Evolutionary conservation across 2,888 invertebrate species (phyloP).

Genomic region (Macaria notata): DNA sequence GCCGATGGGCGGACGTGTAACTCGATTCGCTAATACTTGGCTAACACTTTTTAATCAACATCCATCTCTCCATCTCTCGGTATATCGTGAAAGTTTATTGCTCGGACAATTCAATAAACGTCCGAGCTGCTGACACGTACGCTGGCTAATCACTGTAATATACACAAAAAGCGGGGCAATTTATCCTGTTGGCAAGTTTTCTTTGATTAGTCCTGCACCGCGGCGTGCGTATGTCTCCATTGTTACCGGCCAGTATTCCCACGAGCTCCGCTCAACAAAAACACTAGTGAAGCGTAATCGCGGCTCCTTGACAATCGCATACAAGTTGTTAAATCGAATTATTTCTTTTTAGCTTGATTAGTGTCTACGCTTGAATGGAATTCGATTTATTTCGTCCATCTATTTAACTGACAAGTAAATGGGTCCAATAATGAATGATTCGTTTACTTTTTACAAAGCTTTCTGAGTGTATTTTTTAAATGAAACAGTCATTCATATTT

Average conservation of each 20-base stretch:
- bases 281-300: slow-evolving; percentile 40
- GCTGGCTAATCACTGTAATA: slow-evolving; percentile 23
- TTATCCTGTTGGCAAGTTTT: slow-evolving; percentile 28
- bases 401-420: slow-evolving; percentile 35
- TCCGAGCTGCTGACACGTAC: slow-evolving; percentile 19
- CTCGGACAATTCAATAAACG: slow-evolving; percentile 13
- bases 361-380: slow-evolving; percentile 34
- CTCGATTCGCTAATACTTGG: slow-evolving; percentile 37
- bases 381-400: slow-evolving; percentile 38
- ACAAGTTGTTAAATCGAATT: slow-evolving; percentile 37
- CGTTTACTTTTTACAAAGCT: neutral
- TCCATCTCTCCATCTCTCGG: slow-evolving; percentile 12
- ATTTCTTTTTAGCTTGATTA: slow-evolving; percentile 32
- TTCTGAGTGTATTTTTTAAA: no score
- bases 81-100: slow-evolving; percentile 28
- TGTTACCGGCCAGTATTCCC: slow-evolving; percentile 41
- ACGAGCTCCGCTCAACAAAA: slow-evolving; percentile 43
- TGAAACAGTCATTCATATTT: no score
- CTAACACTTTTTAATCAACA: slow-evolving; percentile 31
- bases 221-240: slow-evolving; percentile 37
- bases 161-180: slow-evolving; percentile 31
- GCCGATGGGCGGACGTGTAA: slow-evolving; percentile 29
- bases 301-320: slow-evolving; percentile 50
- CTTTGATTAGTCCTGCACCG: slow-evolving; percentile 31
- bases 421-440: slow-evolving; percentile 4